Conservation (phyloP, 2,113 vertebrate genomes). For the Ctenomys sociabilis region DNA sequence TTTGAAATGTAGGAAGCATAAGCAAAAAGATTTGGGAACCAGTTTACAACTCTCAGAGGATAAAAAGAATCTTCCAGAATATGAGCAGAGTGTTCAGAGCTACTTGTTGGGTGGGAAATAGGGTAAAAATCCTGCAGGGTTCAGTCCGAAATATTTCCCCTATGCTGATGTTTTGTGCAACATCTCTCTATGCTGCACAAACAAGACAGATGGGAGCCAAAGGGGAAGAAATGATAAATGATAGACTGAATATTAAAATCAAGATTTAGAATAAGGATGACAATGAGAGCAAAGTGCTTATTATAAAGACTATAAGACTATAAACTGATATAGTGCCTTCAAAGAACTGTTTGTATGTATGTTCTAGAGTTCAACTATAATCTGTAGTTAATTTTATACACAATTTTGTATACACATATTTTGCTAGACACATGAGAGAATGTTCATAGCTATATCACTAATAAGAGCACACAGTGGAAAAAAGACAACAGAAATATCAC, state of each 20-base stretch:
- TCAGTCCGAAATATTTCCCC: background rate
- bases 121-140: background rate
- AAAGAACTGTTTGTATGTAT: background rate
- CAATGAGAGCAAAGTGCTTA: background rate
- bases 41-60: background rate
- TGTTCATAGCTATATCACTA: background rate
- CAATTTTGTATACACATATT: background rate
- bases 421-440: background rate
- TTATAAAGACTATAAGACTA: background rate
- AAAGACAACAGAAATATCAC: background rate
- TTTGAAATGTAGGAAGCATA: background rate
- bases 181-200: background rate
- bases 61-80: background rate
- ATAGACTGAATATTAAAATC: background rate
- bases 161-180: background rate
- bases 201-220: background rate
- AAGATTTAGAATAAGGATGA: background rate
- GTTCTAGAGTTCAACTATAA: background rate
- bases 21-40: background rate
- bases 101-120: background rate
- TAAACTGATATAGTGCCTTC: background rate
- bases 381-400: background rate
- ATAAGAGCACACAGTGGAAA: background rate
- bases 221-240: background rate
- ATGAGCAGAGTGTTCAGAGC: background rate